Conservation (phyloP, 2,113 vertebrate species). For the Vidua chalybeata region DNA sequence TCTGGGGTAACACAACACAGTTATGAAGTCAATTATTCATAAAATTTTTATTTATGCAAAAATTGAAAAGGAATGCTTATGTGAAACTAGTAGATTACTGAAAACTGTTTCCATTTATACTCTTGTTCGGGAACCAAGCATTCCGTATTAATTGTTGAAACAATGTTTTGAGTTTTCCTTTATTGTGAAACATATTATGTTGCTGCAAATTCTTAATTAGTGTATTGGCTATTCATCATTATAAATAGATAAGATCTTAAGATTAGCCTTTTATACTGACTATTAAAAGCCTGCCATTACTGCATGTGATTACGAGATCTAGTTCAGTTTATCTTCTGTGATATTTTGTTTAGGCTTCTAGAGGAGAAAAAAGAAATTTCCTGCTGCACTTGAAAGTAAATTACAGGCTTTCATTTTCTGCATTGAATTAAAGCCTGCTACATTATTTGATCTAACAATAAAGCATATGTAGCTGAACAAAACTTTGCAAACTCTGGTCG, state of each 20-base stretch:
- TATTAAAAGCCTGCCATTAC: conserved; percentile 18
- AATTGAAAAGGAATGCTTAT: background rate
- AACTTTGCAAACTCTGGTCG: conserved; percentile 27
- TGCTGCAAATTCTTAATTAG: conserved; percentile 24
- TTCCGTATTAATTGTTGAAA: background rate
- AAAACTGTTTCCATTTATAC: background rate
- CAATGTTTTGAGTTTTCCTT: background rate
- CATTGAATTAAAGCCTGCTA: conserved; percentile 53
- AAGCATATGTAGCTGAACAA: conserved; percentile 37
- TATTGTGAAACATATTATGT: background rate
- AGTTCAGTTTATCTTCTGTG: conserved; percentile 19
- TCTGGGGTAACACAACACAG: background rate
- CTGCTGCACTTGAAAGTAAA: conserved; percentile 58
- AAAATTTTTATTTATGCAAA: background rate
- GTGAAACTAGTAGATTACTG: background rate
- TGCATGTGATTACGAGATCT: conserved; percentile 29
- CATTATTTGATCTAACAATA: conserved; percentile 46
- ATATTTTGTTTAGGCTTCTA: conserved; percentile 57
- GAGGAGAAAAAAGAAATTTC: conserved; percentile 39
- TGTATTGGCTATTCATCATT: conserved; percentile 21
- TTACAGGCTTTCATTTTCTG: conserved; percentile 56
- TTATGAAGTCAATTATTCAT: background rate
- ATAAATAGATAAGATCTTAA: conserved; percentile 11
- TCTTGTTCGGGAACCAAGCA: background rate
- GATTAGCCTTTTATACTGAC: conserved; percentile 20